These are phyloP conservation scores for Styela plicata DNA, from an alignment of 23 tunicate genomes.

Conservation along the genomic window DNA sequence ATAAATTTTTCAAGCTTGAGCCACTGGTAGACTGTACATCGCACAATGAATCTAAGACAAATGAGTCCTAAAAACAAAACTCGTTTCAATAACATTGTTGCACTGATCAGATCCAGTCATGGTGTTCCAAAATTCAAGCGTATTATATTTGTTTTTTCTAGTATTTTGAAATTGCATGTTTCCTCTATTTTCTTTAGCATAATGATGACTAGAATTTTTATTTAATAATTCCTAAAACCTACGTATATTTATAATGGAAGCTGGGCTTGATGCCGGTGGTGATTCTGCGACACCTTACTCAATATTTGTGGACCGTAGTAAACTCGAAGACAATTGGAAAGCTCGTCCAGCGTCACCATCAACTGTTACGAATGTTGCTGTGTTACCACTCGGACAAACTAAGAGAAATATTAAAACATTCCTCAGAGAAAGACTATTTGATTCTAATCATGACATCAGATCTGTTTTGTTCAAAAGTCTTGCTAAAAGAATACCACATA, in stretches of 20 bases:
- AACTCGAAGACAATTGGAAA: conserved; percentile 22
- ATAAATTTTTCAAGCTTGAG: too few relatives aligned
- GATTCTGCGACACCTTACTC: conserved; percentile 71
- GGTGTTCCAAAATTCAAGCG: too few relatives aligned
- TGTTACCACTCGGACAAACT: conserved; percentile 49
- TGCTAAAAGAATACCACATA: conserved; percentile 59
- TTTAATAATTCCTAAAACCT: too few relatives aligned
- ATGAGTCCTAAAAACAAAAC: too few relatives aligned
- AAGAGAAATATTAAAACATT: conserved; percentile 66
- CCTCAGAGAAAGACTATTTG: conserved; percentile 60
- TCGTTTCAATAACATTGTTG: too few relatives aligned
- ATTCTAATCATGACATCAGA: conserved; percentile 78
- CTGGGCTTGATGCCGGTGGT: conserved; percentile 54
- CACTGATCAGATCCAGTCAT: too few relatives aligned
- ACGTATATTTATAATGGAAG: not conserved
- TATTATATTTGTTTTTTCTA: too few relatives aligned
- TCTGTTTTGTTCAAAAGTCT: conserved; percentile 79
- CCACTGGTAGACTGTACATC: too few relatives aligned
- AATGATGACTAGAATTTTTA: too few relatives aligned
- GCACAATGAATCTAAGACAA: too few relatives aligned
- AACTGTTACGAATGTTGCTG: conserved; percentile 64
- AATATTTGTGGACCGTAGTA: conserved; percentile 36
- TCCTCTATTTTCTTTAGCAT: too few relatives aligned
- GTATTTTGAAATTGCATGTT: too few relatives aligned
- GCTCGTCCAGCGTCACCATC: conserved; percentile 64